Base-by-base conservation (phyloP, 2,888 invertebrate genomes). In the Meteorus colon region DNA sequence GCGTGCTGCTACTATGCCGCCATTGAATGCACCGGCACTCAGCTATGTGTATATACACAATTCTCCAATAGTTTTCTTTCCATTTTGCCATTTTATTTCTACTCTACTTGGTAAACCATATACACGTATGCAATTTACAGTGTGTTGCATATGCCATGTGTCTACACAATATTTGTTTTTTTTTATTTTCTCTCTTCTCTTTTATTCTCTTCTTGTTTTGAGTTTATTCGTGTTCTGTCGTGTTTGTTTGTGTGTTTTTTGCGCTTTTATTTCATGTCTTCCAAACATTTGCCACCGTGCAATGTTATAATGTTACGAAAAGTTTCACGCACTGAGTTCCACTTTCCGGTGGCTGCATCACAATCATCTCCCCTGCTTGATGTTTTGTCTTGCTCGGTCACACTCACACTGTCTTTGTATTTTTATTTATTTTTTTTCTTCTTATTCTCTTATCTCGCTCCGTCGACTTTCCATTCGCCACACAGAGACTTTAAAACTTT, bases 1-100 rank as follows among this genome's bases (percentile, higher is more conserved):
- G 78, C 74, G 73, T 73, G 76, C 76, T 73, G 67, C 73, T 73
- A 73, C 73, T 69, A 67, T 65, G 34, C 66, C 51, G 27, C 75
- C 55, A 31, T 24, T 65, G 27, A 19, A 24, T 27, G 24, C 55
- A 19, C 1, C 55, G 19, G 19, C 55, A 55, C 19, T 19, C 55
- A 8, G 8, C 66, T 66, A 41, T 41, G 41, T 66, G 24, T 31
- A 66, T 66, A 66, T 19, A 37, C 37, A 19, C 41, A 12, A 31
- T 37, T 55, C 51, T 14, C 62, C 71, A 41, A 71, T 37, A 71
- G 24, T 60, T 62, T 71, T 14, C 71, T 45, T 60, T 45, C 45
- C 34, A 62, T 71, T 71, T 60, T 45, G 62, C n/a, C 41, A 19
- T 71, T 41, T 55, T 55, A 48, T 55, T 55, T 55, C 55, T 6